phyloP scores from a whole-genome alignment of 2,797 vertebrate species.

The Protosalanx chinensis region DNA sequence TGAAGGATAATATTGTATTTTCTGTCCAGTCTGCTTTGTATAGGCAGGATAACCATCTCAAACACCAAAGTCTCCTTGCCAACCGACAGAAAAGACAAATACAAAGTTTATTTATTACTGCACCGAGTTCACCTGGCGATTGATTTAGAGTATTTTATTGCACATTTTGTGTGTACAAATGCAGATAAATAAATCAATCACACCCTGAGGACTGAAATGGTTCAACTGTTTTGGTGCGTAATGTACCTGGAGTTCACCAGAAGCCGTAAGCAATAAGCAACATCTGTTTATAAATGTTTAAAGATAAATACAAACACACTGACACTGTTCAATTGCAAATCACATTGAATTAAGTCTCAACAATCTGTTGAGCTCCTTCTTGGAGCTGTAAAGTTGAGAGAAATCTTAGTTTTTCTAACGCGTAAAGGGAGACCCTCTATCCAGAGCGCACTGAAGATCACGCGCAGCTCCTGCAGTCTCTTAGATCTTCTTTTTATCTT shows the following conservation, averaged over 20 bases:
- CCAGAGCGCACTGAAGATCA: conserved; percentile 61
- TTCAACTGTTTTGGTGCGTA: conserved; percentile 65
- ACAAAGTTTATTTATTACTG: conserved; percentile 61
- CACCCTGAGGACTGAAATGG: conserved; percentile 8
- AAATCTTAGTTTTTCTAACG: conserved; percentile 43
- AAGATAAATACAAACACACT: not conserved
- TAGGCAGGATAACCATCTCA: conserved; percentile 61
- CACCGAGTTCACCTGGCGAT: conserved; percentile 40
- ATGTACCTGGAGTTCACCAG: conserved; percentile 37
- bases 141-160: conserved; percentile 58
- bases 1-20: conserved; percentile 64
- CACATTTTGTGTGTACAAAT: conserved; percentile 42
- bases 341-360: conserved; percentile 15
- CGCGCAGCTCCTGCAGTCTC: conserved; percentile 42
- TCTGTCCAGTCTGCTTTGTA: conserved; percentile 60
- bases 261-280: not conserved
- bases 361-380: not conserved
- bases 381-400: not conserved
- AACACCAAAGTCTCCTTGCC: conserved; percentile 76
- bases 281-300: conserved; percentile 9
- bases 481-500: no score
- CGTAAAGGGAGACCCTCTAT: conserved; percentile 69
- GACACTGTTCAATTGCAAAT: not conserved
- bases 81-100: conserved; percentile 66
- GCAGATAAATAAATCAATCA: conserved; percentile 40